Evolutionary conservation across 2,113 vertebrate species (phyloP), one percentile per base, ranked within the genome.

Genomic region (Dicerorhinus sumatrensis): DNA sequence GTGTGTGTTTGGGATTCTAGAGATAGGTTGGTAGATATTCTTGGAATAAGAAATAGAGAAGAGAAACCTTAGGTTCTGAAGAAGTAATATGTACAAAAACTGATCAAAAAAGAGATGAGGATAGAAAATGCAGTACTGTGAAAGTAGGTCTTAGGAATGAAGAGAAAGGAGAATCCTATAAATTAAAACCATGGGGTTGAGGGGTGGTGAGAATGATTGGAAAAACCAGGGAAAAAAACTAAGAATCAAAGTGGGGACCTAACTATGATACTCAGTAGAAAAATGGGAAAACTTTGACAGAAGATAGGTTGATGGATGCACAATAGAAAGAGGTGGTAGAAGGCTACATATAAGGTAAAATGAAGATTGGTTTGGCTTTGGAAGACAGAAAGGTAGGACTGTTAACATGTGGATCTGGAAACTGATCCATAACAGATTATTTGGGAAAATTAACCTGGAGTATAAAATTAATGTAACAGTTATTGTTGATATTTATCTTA

Each of bases 391-490:
- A 93, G 23, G 6, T 91, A 96, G 48, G 17, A 67, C 65, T 96
- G 42, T 80, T 80, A 85, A 76, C 58, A 89, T 81, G 39, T 88
- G 58, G 77, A 60, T 91, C 13, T 96, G 77, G 23, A 97, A 89
- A 73, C 56, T 95, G 90, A 77, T 33, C 31, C 9, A n/a, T 85
- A 72, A 73, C 33, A 67, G 60, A 91, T 97, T 94, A 88, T 97
- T 93, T 89, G 75, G n/a, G n/a, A 80, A 84, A 62, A 83, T 93
- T 90, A 92, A 63, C 46, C 73, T 89, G n/a, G 69, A 42, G 17
- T 83, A 17, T 94, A 91, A 93, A 76, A 87, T 67, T 72, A 96
- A 75, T 75, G 2, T 93, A 85, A 80, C 5, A 69, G 48, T 94
- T 82, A 69, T 87, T 85, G 46, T 89, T 76, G 58, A 31, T 82